Conservation (phyloP, 2,113 vertebrate species). For the Bos javanicus region DNA sequence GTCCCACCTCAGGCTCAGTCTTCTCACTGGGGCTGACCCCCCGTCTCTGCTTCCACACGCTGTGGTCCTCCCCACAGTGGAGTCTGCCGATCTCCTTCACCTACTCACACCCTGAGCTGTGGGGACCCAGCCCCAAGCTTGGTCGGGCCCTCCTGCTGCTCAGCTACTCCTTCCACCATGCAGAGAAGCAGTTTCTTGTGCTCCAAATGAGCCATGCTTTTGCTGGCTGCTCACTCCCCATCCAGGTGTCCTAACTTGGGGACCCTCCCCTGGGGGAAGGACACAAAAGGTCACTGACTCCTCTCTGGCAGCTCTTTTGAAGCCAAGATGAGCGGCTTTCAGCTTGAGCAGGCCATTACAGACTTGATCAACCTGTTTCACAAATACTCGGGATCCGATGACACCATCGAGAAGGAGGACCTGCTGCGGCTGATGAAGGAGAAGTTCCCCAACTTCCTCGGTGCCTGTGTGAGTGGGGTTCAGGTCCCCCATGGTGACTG, state of each 20-base stretch:
- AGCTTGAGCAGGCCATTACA: neutral
- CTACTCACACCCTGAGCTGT: neutral
- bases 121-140: neutral
- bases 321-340: neutral
- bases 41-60: neutral
- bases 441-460: slow-evolving; percentile 41
- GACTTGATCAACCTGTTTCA: rapidly evolving
- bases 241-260: neutral
- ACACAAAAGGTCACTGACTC: neutral
- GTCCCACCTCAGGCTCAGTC: too few relatives aligned
- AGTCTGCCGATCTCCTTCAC: too few relatives aligned
- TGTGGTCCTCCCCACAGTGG: too few relatives aligned
- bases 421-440: rapidly evolving
- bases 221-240: neutral
- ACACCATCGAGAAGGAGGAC: rapidly evolving
- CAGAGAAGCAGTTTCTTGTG: neutral
- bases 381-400: rapidly evolving
- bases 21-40: neutral
- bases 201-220: neutral
- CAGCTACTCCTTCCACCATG: neutral
- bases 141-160: neutral
- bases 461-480: slow-evolving; percentile 17
- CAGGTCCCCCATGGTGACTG: rapidly evolving
- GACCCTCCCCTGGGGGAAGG: neutral
- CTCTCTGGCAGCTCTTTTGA: neutral